Conservation (phyloP, 2,888 invertebrate species). For the Choristoneura rosaceana region DNA sequence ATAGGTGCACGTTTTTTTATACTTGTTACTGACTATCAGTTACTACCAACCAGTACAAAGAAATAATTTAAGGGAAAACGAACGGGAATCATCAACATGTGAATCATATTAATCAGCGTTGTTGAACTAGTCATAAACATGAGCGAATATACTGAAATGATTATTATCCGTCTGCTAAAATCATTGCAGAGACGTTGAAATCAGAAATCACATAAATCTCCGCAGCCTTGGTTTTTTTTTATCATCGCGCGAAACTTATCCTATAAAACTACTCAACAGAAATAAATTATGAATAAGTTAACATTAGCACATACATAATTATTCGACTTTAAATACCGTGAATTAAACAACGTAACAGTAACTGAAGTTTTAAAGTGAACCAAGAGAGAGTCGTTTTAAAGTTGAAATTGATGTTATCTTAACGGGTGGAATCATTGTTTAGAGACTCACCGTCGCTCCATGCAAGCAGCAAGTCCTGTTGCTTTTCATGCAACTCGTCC, state of each 20-base stretch:
- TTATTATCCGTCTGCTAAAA: background rate
- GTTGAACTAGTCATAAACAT: background rate
- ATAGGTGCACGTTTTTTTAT: background rate
- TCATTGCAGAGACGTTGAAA: background rate
- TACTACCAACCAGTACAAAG: background rate
- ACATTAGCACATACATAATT: conserved; percentile 28
- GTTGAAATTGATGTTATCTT: background rate
- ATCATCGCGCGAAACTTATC: conserved; percentile 18
- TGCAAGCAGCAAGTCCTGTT: conserved; percentile 73
- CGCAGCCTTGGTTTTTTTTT: conserved; percentile 8
- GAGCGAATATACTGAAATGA: background rate
- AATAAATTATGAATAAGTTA: conserved; percentile 24
- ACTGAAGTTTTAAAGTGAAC: background rate
- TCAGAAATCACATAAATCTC: background rate
- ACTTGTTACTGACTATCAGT: background rate
- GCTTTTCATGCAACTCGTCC: conserved; percentile 72
- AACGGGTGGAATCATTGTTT: conserved; percentile 5
- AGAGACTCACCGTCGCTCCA: conserved; percentile 77
- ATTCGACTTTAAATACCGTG: background rate
- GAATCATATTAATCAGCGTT: background rate
- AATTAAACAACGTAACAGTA: conserved; percentile 2
- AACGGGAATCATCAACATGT: background rate
- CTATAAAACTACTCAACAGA: conserved; percentile 32
- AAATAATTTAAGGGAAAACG: background rate
- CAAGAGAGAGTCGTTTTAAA: background rate